phyloP scores from a whole-genome alignment of 1,140 invertebrate species.

The Archegozetes longisetosus region DNA sequence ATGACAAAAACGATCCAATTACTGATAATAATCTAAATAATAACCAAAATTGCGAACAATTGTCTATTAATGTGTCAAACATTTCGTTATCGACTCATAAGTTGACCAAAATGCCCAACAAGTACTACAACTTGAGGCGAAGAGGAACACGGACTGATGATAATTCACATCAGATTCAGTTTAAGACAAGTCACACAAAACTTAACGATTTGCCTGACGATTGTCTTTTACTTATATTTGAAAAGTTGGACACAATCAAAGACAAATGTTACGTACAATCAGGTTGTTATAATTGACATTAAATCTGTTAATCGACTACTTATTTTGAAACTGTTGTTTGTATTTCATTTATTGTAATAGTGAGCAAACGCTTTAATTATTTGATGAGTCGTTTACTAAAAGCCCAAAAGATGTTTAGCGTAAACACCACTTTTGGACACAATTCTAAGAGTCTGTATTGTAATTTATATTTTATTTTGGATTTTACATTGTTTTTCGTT shows the following conservation, averaged over 20 bases:
- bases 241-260: not conserved
- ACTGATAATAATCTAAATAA: not conserved
- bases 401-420: not conserved
- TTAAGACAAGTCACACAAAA: not conserved
- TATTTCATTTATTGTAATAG: not conserved
- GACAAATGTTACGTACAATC: not conserved
- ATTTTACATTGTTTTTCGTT: not conserved
- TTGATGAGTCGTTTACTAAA: not conserved
- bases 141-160: not conserved
- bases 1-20: not conserved
- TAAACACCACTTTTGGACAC: not conserved
- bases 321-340: not conserved
- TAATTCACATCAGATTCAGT: not conserved
- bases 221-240: not conserved
- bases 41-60: not conserved
- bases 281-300: not conserved
- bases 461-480: too few species aligned
- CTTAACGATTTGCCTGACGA: not conserved
- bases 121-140: not conserved
- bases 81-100: not conserved
- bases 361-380: not conserved
- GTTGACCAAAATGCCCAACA: not conserved
- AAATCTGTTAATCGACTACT: not conserved
- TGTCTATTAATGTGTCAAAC: not conserved
- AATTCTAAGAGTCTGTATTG: not conserved